These are phyloP conservation scores for Anastrepha obliqua DNA, from an alignment of 1,140 invertebrate species.

Conservation along the genomic window DNA sequence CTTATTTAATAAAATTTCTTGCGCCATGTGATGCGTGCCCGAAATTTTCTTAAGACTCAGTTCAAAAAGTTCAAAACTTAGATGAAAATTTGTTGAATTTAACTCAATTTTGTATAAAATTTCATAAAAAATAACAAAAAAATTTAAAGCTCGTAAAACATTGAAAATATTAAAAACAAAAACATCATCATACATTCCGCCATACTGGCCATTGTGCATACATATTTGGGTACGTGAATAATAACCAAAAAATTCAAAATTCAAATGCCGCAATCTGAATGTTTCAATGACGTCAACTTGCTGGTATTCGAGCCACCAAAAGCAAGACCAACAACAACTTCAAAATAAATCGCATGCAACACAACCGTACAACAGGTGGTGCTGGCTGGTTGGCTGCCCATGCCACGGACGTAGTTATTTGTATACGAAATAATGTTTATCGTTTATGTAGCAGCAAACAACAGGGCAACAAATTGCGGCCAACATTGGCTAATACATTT, in stretches of 20 bases:
- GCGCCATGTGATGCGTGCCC: too few species aligned
- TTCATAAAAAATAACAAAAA: too few species aligned
- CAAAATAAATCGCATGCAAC: conserved; percentile 31
- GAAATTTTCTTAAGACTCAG: too few species aligned
- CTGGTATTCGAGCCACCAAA: conserved; percentile 7
- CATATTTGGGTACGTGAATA: background rate
- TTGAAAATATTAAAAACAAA: too few species aligned
- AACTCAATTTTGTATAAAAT: too few species aligned
- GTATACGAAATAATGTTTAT: background rate
- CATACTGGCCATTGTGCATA: too few species aligned
- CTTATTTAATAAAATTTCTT: too few species aligned
- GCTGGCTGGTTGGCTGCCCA: background rate
- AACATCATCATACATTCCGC: too few species aligned
- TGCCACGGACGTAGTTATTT: background rate
- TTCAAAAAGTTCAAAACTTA: too few species aligned
- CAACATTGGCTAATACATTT: conserved; percentile 8
- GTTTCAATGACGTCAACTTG: conserved; percentile 23
- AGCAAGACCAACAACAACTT: background rate
- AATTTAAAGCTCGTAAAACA: too few species aligned
- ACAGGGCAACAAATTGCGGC: conserved; percentile 2
- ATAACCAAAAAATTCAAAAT: background rate
- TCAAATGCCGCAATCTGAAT: background rate
- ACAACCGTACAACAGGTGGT: conserved; percentile 2
- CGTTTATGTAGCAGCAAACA: background rate
- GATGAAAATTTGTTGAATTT: too few species aligned